phyloP scores from a whole-genome alignment of 2,113 vertebrate genomes.

The Helogale parvula region DNA sequence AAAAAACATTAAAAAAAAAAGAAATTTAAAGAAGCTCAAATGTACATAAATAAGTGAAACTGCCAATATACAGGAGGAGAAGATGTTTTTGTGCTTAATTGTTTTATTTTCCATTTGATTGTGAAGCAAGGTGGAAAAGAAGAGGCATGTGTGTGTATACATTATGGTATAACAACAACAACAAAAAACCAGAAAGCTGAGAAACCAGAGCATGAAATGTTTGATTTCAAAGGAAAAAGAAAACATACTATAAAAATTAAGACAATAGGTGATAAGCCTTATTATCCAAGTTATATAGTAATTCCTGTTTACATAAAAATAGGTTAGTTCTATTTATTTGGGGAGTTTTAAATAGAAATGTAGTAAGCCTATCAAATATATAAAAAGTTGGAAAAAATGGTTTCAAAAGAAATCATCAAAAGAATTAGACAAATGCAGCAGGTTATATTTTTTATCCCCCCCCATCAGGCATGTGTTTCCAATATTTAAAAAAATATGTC shows the following conservation, averaged over 20 bases:
- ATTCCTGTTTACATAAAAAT: background rate
- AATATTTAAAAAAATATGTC: constrained; percentile 8
- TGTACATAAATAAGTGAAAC: background rate
- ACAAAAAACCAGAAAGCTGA: background rate
- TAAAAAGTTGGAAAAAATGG: background rate
- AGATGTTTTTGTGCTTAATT: background rate
- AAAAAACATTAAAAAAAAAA: no score
- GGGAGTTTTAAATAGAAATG: background rate
- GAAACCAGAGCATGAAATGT: background rate
- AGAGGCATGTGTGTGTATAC: background rate
- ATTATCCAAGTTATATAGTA: background rate
- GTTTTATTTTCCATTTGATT: background rate
- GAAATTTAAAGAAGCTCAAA: background rate
- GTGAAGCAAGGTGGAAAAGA: background rate
- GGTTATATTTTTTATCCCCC: background rate
- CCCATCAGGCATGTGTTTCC: background rate
- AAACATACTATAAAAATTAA: background rate
- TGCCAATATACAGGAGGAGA: background rate
- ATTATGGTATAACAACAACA: background rate
- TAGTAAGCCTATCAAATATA: background rate
- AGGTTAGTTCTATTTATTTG: background rate
- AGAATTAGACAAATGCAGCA: background rate
- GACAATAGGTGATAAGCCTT: background rate
- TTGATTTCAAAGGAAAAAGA: constrained; percentile 1
- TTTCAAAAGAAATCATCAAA: constrained; percentile 12